These are phyloP conservation scores for Rhinoptilus africanus DNA, from an alignment of 2,113 vertebrate species.

Conservation along the genomic window DNA sequence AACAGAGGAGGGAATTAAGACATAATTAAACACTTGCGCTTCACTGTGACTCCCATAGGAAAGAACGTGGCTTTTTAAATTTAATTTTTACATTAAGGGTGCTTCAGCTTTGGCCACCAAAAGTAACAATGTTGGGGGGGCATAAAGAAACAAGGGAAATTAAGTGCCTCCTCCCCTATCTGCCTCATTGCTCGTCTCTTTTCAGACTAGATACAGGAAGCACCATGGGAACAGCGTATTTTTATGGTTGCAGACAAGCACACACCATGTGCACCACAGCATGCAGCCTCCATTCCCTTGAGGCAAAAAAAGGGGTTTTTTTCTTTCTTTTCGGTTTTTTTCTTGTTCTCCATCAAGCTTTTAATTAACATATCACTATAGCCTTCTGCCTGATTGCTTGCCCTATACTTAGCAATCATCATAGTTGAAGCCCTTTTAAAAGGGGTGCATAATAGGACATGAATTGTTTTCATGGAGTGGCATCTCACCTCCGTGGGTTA, in stretches of 20 bases:
- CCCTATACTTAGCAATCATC: neutral
- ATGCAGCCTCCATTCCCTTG: conserved; percentile 48
- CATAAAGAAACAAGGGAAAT: neutral
- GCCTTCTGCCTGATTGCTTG: neutral
- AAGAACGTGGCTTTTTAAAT: neutral
- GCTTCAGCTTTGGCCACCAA: neutral
- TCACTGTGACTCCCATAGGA: neutral
- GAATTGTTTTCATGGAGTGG: neutral
- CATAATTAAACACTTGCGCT: neutral
- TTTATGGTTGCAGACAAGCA: conserved; percentile 7
- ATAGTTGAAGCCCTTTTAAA: neutral
- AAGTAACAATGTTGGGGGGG: neutral
- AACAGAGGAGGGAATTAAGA: conserved; percentile 20
- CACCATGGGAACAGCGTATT: conserved; percentile 31
- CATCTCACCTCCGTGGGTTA: neutral
- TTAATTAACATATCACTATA: neutral
- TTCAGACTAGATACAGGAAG: conserved; percentile 58
- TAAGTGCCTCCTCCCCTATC: neutral
- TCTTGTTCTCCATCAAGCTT: neutral
- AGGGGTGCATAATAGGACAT: neutral
- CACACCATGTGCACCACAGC: conserved; percentile 55
- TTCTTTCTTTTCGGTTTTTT: neutral
- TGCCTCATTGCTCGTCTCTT: conserved; percentile 13
- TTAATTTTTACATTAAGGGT: neutral
- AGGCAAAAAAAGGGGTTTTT: neutral